Evolutionary conservation across 1,140 invertebrate species (phyloP), one percentile per base, ranked within the genome.

Genomic region (Samia ricini): DNA sequence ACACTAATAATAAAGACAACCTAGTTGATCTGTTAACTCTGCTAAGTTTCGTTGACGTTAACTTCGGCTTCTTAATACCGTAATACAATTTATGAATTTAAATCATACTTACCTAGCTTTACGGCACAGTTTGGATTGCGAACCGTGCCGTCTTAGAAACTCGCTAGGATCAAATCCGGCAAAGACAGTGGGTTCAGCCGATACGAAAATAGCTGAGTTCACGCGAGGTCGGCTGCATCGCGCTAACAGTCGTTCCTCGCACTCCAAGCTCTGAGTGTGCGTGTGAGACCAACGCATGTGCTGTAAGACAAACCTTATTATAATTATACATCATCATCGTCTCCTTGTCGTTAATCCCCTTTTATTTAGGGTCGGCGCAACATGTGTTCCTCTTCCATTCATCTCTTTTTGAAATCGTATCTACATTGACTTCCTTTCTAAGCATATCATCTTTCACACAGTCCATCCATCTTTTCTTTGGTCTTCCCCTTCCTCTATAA

Each of bases 171-270:
- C 92, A 76, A 95, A 95, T 52, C 94, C 95, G 24, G 94, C 91
- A 77, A 95, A 95, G 50, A 94, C 94, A 12, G 94, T 92, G 1
- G 95, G 94, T 80, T 95, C 95, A 66, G 93, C 93, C 51, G 93
- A 94, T 19, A 94, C 92, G 74, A 94, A 94, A 71, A 95, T 95
- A 66, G 95, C 95, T 62, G 95, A 95, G 79, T 95, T 95, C 72
- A 95, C 94, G 18, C 95, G 91, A 61, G 94, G 94, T 60, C 95
- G 91, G 48, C 92, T 93, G 67, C 92, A 93, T 59, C 93, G 93
- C 56, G 92, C 88, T 51, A 91, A 66, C 10, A 91, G 70, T 24
- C 75, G 84, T 67, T 91, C 92, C 66, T 92, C 92, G 65, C 92
- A 93, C 81, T 93, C 93, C 73, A 93, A 70, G 67, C 92, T 93